phyloP scores from a whole-genome alignment of 2,113 vertebrate species.

The Galemys pyrenaicus region DNA sequence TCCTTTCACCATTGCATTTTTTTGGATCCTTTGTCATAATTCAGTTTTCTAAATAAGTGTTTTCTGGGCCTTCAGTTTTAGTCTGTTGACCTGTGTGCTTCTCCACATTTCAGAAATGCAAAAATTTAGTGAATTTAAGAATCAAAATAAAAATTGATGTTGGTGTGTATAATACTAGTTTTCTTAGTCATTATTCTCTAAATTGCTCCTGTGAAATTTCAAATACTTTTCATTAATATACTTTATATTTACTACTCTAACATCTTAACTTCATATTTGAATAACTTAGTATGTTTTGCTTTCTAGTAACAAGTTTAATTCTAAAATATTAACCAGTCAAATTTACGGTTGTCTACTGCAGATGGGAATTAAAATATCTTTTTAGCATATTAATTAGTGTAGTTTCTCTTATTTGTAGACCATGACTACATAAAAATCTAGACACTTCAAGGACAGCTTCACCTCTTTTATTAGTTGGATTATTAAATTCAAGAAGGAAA shows the following conservation, averaged over 20 bases:
- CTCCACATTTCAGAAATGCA: not conserved
- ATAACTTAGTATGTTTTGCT: not conserved
- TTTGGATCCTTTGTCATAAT: too few species aligned
- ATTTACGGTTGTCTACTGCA: not conserved
- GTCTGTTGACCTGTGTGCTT: too few species aligned
- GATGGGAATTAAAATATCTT: not conserved
- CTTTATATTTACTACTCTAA: not conserved
- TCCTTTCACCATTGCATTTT: too few species aligned
- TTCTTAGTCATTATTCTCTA: not conserved
- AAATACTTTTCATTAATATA: not conserved
- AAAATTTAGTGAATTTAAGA: not conserved
- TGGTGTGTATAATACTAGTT: not conserved
- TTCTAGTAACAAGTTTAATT: not conserved
- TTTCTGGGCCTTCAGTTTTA: too few species aligned
- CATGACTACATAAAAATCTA: not conserved
- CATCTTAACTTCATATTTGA: not conserved
- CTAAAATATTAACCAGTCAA: not conserved
- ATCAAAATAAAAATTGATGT: not conserved
- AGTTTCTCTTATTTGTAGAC: not conserved
- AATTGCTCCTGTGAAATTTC: not conserved
- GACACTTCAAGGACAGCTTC: not conserved
- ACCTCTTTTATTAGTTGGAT: not conserved
- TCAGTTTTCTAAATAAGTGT: too few species aligned
- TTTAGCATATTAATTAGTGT: not conserved
- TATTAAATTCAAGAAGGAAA: not conserved